Evolutionary conservation across 2,888 invertebrate genomes (phyloP).

Genomic region (Craniophora ligustri): DNA sequence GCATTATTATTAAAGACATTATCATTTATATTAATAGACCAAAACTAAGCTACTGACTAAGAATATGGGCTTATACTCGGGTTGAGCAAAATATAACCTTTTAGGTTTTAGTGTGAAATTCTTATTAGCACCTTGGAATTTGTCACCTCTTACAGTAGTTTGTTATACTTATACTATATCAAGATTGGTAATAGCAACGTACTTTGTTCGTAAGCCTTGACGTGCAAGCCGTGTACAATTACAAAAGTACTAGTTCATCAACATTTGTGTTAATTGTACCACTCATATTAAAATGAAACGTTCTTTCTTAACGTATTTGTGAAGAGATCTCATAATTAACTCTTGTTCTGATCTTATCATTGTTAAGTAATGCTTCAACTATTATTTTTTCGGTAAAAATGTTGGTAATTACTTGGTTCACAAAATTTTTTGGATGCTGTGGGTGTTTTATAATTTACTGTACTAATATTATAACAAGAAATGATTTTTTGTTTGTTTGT

Average conservation of each 20-base stretch:
- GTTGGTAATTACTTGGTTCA: neutral
- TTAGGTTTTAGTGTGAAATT: too few relatives aligned
- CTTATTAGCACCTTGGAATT: too few relatives aligned
- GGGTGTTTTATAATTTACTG: too few relatives aligned
- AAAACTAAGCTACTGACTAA: too few relatives aligned
- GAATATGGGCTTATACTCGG: too few relatives aligned
- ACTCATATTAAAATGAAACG: constrained; percentile 54
- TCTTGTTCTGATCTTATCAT: constrained; percentile 18
- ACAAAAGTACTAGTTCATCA: constrained; percentile 31
- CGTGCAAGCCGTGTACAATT: constrained; percentile 45
- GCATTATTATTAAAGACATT: too few relatives aligned
- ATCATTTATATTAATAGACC: too few relatives aligned
- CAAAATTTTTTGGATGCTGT: neutral
- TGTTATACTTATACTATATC: too few relatives aligned
- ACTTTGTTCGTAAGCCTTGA: constrained; percentile 49
- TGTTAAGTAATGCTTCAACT: constrained; percentile 6
- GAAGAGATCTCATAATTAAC: constrained; percentile 37
- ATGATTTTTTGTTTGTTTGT: neutral
- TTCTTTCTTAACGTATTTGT: constrained; percentile 42
- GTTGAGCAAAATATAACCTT: too few relatives aligned
- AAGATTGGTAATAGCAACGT: constrained; percentile 30
- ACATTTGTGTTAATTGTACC: constrained; percentile 56
- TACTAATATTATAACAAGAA: neutral
- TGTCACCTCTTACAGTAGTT: too few relatives aligned
- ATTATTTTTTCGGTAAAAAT: constrained; percentile 3